Conservation (phyloP, 1,140 invertebrate species). For the Cephus cinctus region DNA sequence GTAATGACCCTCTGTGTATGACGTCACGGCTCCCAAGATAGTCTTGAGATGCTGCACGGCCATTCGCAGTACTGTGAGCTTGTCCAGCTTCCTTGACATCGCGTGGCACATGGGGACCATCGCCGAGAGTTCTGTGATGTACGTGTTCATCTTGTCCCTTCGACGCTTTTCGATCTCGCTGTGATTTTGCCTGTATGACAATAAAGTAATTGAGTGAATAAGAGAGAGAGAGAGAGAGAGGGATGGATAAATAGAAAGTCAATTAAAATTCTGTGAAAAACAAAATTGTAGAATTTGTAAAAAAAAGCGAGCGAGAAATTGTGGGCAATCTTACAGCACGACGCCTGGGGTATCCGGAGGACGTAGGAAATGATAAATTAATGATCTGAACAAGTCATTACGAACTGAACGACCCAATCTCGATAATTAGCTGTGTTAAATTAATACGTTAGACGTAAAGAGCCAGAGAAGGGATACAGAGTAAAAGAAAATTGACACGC, state of each 20-base stretch:
- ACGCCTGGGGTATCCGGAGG: too few relatives aligned
- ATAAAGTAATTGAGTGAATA: not conserved
- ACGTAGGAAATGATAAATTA: too few relatives aligned
- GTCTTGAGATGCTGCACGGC: conserved; percentile 90
- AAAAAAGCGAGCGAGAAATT: too few relatives aligned
- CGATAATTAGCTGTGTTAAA: too few relatives aligned
- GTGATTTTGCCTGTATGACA: conserved; percentile 81
- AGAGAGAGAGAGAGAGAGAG: not conserved
- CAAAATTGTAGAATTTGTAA: not conserved
- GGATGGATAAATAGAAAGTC: not conserved
- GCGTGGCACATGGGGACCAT: conserved; percentile 94
- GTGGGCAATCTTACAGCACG: too few relatives aligned
- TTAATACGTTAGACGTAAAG: too few relatives aligned
- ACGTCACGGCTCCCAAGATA: conserved; percentile 73
- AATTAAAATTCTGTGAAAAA: conserved; percentile 4
- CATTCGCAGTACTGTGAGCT: conserved; percentile 90
- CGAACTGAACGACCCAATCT: too few relatives aligned
- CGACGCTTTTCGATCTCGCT: conserved; percentile 94
- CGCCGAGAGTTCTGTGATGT: conserved; percentile 85
- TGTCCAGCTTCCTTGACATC: conserved; percentile 90
- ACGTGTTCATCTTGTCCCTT: conserved; percentile 95
- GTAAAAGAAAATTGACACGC: too few relatives aligned
- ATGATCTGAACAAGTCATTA: too few relatives aligned
- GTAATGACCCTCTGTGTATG: conserved; percentile 79
- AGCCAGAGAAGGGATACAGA: too few relatives aligned